Evolutionary conservation across 2,888 invertebrate species (phyloP), one percentile per base, ranked within the genome.

Genomic region (Aspidiotus rigidus): DNA sequence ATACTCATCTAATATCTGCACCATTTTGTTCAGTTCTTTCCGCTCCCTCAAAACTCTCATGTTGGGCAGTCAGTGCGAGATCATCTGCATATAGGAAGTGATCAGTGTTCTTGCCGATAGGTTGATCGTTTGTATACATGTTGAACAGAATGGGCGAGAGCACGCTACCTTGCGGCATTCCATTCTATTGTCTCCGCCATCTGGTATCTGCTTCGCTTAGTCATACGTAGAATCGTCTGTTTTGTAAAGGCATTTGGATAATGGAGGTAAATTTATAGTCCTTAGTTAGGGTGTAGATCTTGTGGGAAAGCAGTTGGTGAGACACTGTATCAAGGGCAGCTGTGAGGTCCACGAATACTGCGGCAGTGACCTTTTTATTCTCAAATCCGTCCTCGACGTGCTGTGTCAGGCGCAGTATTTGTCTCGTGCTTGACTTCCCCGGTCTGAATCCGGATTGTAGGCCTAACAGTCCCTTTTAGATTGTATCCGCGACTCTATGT

Each of bases 61-160:
- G 44, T 53, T 69, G 59, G 11, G 64, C 60, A 42, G 15, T 57
- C n/a, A 71, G 13, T 28, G 64, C 69, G 60, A 54, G 5, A 16
- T 71, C 63, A 44, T 63, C 60, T 13, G 60, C 69, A 57, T 63
- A 63, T 49, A 59, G 56, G 59, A 63, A 69, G n/a, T 42, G 15
- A 41, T 57, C 13, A 2, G 55, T 63, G 42, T 15, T n/a, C 16
- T 17, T 56, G 13, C 42, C 39, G 9, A 53, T 60, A 0, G 64
- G 64, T 41, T 69, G 64, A 54, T 71, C 71, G 28, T 71, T 69
- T 59, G 57, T 70, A 28, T 71, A 62, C 41, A 71, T 63, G 41
- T 69, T 69, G 42, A 69, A 71, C 10, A 69, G 42, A 11, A 62
- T 57, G 13, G 71, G 69, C n/a, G 64, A 57, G 41, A 69, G 60